Conservation (phyloP, 1,140 invertebrate species). For the Caenorhabditis latens region DNA sequence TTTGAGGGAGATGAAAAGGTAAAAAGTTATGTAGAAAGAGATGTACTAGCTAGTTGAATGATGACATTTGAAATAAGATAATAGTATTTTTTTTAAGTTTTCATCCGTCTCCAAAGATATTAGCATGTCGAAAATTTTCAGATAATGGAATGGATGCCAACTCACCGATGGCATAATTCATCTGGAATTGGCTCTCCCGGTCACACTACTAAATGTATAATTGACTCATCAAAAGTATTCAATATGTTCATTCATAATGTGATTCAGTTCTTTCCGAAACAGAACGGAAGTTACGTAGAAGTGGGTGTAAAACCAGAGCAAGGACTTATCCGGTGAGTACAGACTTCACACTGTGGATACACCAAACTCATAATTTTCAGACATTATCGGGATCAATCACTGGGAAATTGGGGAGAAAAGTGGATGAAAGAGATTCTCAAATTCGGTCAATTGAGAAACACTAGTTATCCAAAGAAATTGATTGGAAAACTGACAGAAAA, state of each 20-base stretch:
- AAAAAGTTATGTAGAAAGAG: not conserved
- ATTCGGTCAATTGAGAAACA: not conserved
- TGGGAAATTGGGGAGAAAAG: not conserved
- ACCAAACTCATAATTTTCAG: not conserved
- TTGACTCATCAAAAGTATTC: slow-evolving; percentile 2
- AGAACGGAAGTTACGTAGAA: too few relatives aligned
- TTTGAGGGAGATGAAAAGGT: slow-evolving; percentile 9
- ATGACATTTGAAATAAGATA: too few relatives aligned
- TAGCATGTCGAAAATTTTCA: not conserved
- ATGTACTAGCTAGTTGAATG: not conserved
- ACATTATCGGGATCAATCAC: not conserved
- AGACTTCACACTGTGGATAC: not conserved
- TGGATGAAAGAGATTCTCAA: not conserved
- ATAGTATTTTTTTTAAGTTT: too few relatives aligned
- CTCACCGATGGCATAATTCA: slow-evolving; percentile 30
- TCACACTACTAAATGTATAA: slow-evolving; percentile 21
- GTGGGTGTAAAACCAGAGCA: too few relatives aligned
- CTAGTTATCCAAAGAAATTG: not conserved
- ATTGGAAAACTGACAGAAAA: not conserved
- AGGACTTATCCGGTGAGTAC: not conserved
- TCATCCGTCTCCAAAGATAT: not conserved
- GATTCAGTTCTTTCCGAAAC: not conserved
- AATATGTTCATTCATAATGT: not conserved
- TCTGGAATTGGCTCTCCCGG: not conserved
- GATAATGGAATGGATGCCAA: slow-evolving; percentile 3